Evolutionary conservation across 53 echinoderm and acorn worm species (phyloP).

Genomic region (Glandiceps talaboti): DNA sequence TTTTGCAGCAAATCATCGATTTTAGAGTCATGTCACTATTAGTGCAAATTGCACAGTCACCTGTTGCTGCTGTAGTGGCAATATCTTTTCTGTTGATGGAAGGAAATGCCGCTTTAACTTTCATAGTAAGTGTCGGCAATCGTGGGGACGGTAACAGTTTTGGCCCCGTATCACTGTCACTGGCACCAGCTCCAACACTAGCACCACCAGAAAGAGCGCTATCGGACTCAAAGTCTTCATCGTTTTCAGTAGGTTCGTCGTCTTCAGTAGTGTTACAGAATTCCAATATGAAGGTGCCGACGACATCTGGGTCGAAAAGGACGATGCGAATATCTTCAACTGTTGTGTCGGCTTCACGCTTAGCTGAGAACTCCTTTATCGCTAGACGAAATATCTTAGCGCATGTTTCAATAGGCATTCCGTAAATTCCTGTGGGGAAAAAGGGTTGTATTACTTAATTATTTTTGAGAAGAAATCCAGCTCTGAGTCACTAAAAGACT

Average conservation of each 20-base stretch:
- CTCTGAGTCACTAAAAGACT: too few species aligned
- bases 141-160: too few species aligned
- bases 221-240: background rate
- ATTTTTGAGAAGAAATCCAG: too few species aligned
- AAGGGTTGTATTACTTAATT: too few species aligned
- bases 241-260: too few species aligned
- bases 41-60: background rate
- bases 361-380: conserved; percentile 14
- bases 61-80: background rate
- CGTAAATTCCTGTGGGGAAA: conserved; percentile 32
- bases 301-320: background rate
- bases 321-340: background rate
- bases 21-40: too few species aligned
- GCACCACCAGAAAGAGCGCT: background rate
- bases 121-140: background rate
- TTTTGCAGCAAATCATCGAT: background rate
- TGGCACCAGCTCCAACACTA: too few species aligned
- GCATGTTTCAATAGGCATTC: conserved; percentile 29
- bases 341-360: background rate
- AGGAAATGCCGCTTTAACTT: background rate
- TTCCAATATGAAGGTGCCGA: background rate
- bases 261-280: background rate
- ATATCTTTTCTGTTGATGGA: background rate
- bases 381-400: conserved; percentile 22
- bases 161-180: too few species aligned